Conservation (phyloP, 2,797 vertebrate genomes). For the Anolis apletophallus region DNA sequence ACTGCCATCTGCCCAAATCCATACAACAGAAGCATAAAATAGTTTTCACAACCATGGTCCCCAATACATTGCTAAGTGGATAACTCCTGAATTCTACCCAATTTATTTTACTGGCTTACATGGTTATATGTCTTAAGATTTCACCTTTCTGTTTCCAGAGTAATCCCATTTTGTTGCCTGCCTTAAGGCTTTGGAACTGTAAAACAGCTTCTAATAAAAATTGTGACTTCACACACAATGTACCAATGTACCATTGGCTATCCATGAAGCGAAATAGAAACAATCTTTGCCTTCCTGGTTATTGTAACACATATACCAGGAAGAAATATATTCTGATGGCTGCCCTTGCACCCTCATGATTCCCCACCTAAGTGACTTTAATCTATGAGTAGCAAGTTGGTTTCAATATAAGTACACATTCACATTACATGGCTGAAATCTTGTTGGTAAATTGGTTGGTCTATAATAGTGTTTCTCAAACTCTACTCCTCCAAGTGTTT, state of each 20-base stretch:
- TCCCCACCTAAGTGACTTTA: background rate
- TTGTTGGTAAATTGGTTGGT: no score
- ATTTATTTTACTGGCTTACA: background rate
- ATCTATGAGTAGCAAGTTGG: background rate
- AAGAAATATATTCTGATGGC: background rate
- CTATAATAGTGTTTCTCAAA: no score
- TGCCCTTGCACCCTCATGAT: no score
- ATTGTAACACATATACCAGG: background rate
- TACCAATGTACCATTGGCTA: background rate
- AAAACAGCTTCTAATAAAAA: background rate
- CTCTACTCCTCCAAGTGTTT: no score
- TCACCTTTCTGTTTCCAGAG: background rate
- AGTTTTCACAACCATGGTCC: no score
- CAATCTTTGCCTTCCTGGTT: background rate
- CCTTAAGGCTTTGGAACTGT: background rate
- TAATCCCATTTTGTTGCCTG: background rate
- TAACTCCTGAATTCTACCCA: no score
- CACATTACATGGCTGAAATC: no score
- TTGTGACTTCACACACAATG: background rate
- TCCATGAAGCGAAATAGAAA: background rate
- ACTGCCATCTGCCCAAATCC: no score
- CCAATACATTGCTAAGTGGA: no score
- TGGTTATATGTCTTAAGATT: background rate
- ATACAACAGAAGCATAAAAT: no score
- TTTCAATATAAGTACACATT: background rate